These are phyloP conservation scores for Colaptes auratus DNA, from an alignment of 2,113 vertebrate species.

Conservation along the genomic window DNA sequence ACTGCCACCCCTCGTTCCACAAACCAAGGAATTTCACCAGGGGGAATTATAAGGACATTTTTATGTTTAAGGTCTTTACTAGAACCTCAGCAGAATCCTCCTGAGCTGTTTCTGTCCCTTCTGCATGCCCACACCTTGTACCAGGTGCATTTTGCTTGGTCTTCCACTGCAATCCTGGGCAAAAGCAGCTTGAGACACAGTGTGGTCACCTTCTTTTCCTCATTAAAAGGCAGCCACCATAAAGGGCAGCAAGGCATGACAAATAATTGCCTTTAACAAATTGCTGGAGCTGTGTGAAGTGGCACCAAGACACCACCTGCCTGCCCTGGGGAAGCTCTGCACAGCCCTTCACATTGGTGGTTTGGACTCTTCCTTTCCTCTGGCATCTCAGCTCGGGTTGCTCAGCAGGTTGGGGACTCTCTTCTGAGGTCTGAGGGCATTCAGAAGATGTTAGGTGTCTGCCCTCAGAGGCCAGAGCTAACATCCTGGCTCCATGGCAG, in stretches of 20 bases:
- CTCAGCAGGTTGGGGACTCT: background rate
- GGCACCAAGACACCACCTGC: background rate
- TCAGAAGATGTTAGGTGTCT: background rate
- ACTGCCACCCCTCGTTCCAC: background rate
- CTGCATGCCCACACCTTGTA: rapidly evolving
- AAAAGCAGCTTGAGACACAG: background rate
- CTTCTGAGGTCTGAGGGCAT: background rate
- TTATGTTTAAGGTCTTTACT: background rate
- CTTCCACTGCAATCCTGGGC: background rate
- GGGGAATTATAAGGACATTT: background rate
- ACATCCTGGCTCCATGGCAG: rapidly evolving
- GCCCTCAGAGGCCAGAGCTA: background rate
- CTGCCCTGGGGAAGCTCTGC: slow-evolving; percentile 17
- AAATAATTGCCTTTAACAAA: slow-evolving; percentile 48
- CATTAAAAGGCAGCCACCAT: background rate
- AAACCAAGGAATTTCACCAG: background rate
- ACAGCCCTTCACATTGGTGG: rapidly evolving
- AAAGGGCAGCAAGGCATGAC: background rate
- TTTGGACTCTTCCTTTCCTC: background rate
- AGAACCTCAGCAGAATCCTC: background rate
- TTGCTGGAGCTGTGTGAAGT: slow-evolving; percentile 29
- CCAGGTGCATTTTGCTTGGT: background rate
- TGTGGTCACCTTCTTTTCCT: background rate
- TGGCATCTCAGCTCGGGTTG: background rate
- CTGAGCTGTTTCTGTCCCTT: background rate